Percentiles rank a stretch among this genome's conserved stretches.
These are phyloP conservation scores for Physella acuta DNA, from an alignment of 1,140 invertebrate genomes.

Conservation along the genomic window DNA sequence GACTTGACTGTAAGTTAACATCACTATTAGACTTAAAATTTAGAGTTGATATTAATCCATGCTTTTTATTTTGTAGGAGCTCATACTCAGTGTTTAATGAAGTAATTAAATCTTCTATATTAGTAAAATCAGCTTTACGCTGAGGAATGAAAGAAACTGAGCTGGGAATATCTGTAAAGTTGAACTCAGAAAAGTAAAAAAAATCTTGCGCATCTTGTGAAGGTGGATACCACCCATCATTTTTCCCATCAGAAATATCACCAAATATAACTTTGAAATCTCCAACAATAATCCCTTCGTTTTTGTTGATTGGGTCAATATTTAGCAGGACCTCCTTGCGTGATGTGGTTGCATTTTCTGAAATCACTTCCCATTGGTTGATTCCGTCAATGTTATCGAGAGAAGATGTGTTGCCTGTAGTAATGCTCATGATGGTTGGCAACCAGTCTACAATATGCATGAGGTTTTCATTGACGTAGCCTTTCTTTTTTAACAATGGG, in stretches of 20 bases:
- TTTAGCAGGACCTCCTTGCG: conserved; percentile 78
- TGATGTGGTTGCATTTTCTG: conserved; percentile 65
- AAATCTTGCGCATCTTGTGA: too few species aligned
- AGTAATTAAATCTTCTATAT: neutral
- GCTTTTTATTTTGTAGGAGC: neutral
- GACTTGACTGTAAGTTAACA: neutral
- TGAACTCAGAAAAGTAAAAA: too few species aligned
- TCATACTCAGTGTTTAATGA: neutral
- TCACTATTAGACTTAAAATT: neutral
- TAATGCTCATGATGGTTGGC: conserved; percentile 70
- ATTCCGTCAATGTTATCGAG: conserved; percentile 73
- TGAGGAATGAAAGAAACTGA: too few species aligned
- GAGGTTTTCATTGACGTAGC: conserved; percentile 68
- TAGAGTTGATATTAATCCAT: neutral
- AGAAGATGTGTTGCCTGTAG: conserved; percentile 55
- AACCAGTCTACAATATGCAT: conserved; percentile 88
- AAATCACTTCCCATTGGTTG: conserved; percentile 74
- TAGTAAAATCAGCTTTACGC: too few species aligned
- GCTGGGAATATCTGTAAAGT: too few species aligned
- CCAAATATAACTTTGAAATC: conserved; percentile 83
- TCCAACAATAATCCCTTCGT: conserved; percentile 71
- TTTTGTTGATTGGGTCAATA: conserved; percentile 79
- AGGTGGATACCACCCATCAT: conserved; percentile 51
- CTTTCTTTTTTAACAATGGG: conserved; percentile 64
- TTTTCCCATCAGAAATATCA: conserved; percentile 58